A percentile compares a stretch with the other conserved stretches of the same genome.
Evolutionary conservation across 2,113 vertebrate species (phyloP).

Genomic region (Limanda limanda): DNA sequence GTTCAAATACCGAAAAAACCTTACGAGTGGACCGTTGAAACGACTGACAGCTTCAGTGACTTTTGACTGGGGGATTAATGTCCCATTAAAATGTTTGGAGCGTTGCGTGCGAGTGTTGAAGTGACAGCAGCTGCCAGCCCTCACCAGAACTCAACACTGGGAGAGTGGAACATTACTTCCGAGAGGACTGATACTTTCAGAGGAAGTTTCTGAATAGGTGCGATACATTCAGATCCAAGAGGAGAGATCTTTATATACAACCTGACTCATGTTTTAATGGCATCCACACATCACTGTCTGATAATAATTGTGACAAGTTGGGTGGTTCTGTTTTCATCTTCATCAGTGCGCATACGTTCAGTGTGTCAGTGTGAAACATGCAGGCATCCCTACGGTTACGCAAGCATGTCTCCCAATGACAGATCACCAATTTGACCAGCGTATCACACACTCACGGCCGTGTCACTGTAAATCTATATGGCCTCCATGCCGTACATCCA

Average conservation of each 20-base stretch:
- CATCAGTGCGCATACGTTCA: background rate
- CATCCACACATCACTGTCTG: slow-evolving; percentile 2
- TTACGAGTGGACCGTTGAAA: slow-evolving; percentile 20
- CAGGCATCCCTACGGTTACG: background rate
- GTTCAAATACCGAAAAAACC: slow-evolving; percentile 46
- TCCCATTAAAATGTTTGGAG: slow-evolving; percentile 44
- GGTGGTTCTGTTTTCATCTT: background rate
- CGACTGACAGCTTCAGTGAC: slow-evolving; percentile 32
- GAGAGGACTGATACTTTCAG: slow-evolving; percentile 28
- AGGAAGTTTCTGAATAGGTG: slow-evolving; percentile 36
- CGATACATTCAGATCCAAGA: slow-evolving; percentile 8
- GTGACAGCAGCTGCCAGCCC: background rate
- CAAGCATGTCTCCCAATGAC: slow-evolving; percentile 43
- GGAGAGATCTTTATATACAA: slow-evolving; percentile 15
- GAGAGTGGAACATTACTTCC: background rate
- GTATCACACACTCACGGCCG: background rate
- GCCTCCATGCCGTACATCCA: slow-evolving; percentile 20
- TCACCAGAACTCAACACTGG: background rate
- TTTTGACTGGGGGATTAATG: slow-evolving; percentile 45
- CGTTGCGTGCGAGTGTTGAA: background rate
- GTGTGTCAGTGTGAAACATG: slow-evolving; percentile 10
- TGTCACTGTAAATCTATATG: slow-evolving; percentile 27
- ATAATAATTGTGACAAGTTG: background rate
- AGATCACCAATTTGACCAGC: slow-evolving; percentile 23
- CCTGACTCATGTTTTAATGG: slow-evolving; percentile 11